phyloP scores from a whole-genome alignment of 2,113 vertebrate genomes.

The Petroica traversi region DNA sequence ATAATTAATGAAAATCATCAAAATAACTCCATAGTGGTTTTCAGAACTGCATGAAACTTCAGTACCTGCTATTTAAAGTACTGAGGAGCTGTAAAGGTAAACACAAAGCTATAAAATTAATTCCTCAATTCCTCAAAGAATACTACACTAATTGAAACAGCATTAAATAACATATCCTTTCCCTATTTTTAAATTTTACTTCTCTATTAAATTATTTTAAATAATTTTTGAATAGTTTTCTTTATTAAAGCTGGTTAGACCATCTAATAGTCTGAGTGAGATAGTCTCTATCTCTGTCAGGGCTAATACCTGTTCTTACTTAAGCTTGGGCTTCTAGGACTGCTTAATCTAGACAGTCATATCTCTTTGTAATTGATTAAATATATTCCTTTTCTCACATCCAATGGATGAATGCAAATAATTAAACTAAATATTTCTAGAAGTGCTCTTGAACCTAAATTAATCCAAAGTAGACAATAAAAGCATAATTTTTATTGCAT shows the following conservation, averaged over 20 bases:
- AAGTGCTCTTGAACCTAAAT: background rate
- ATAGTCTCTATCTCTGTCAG: background rate
- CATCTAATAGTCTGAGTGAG: background rate
- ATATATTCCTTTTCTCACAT: background rate
- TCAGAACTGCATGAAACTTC: background rate
- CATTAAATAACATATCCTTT: background rate
- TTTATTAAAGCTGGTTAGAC: background rate
- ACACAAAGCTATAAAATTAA: background rate
- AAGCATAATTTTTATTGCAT: background rate
- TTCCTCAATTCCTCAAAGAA: background rate
- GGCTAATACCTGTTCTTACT: background rate
- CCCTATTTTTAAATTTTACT: background rate
- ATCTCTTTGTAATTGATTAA: background rate
- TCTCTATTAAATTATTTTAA: background rate
- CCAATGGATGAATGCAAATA: background rate
- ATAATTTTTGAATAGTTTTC: background rate
- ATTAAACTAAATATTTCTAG: background rate
- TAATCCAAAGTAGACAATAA: background rate
- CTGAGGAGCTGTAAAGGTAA: background rate
- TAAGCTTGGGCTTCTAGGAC: background rate
- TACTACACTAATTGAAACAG: background rate
- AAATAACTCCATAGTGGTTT: background rate
- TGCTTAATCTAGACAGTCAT: background rate
- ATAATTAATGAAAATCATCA: background rate
- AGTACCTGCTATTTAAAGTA: background rate